Base-by-base conservation (phyloP, 2,797 vertebrate genomes). In the Antennarius maculatus region DNA sequence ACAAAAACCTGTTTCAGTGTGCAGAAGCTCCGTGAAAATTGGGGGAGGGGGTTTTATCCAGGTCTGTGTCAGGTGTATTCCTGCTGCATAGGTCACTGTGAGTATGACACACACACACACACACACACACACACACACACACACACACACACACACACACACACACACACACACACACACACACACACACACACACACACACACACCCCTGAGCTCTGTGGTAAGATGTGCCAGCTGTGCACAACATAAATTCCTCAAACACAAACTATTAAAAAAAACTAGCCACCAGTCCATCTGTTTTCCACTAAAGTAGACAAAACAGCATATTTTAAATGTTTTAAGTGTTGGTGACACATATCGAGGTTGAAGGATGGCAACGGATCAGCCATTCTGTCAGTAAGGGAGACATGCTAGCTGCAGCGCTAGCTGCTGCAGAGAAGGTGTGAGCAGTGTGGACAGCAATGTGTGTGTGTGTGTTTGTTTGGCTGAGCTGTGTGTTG, bases 221-320 rank as follows among this genome's bases (percentile, higher is more conserved):
- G 77, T 63, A 74, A 80, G 69, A 74, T 79, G 77, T 37, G 57
- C 80, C 86, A 89, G 84, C 82, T 86, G 83, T 86, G 74, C 74
- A 79, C 69, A 77, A 80, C 64, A 74, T 73, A 71, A 80, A 74
- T 74, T 58, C 82, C 61, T 62, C 59, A 37, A 60, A 70, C 74
- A 47, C 56, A 52, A 46, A 42, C 17, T 65, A 67, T 59, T 41
- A 41, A 34, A 7, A 34, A 7, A 58, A 56, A 58, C 73, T 48
- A 53, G 55, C n/a, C 43, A 54, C 13, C 39, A n/a, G 55, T 49
- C 50, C 60, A 29, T 52, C n/a, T 55, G n/a, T 41, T 18, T 61
- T 23, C 54, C n/a, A 10, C 31, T 23, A 2, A 34, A 8, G 31
- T 34, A 8, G 5, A 34, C 31, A 34, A 8, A 34, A 8, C 31